phyloP scores from a whole-genome alignment of 2,113 vertebrate species.

The Forbesichthys agassizii region DNA sequence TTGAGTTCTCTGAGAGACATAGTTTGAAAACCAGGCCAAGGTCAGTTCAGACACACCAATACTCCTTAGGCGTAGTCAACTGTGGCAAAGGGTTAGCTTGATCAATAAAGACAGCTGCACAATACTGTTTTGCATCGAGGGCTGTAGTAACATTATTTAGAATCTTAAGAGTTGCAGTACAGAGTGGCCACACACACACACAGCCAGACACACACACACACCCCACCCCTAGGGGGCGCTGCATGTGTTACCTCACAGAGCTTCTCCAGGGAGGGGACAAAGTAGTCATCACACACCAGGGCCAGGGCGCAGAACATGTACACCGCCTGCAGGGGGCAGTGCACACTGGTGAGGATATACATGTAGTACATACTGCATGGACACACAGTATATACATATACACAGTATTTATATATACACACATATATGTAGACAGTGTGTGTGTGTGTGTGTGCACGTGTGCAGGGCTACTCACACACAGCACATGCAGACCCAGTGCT shows the following conservation, averaged over 20 bases:
- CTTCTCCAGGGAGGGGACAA: constrained; percentile 95
- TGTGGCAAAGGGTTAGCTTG: too few species aligned
- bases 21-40: too few species aligned
- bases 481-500: constrained; percentile 87
- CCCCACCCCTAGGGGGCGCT: too few species aligned
- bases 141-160: too few species aligned
- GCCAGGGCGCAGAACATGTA: constrained; percentile 98
- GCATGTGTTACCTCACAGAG: constrained; percentile 85
- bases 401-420: neutral
- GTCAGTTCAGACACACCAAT: too few species aligned
- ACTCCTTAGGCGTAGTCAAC: too few species aligned
- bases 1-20: too few species aligned
- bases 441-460: constrained; percentile 7
- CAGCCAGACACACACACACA: too few species aligned
- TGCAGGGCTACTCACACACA: constrained; percentile 86
- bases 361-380: neutral
- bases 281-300: constrained; percentile 97
- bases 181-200: too few species aligned
- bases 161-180: too few species aligned
- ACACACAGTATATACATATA: constrained; percentile 10
- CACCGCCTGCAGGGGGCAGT: constrained; percentile 81
- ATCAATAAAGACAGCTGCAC: too few species aligned
- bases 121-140: too few species aligned
- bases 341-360: constrained; percentile 19
- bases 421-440: neutral